Evolutionary conservation across 1,140 invertebrate genomes (phyloP).

Genomic region (Temnothorax curvispinosus): DNA sequence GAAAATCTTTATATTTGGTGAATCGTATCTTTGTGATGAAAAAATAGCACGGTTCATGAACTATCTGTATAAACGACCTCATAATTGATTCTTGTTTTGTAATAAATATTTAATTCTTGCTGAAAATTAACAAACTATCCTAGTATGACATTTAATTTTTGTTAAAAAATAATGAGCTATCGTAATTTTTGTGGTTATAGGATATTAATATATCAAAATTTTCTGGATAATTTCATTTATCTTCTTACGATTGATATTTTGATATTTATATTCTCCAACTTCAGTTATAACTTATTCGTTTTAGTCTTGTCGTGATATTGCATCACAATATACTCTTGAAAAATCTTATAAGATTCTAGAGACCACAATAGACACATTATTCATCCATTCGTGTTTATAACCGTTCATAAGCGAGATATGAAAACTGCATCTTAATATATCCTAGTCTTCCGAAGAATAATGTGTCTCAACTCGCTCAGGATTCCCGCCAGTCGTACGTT

Average conservation of each 20-base stretch:
- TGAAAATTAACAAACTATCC: not conserved
- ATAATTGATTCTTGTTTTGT: not conserved
- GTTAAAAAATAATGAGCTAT: not conserved
- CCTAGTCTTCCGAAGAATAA: conserved; percentile 48
- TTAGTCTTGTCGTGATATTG: not conserved
- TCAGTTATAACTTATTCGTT: not conserved
- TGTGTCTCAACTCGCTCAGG: conserved; percentile 33
- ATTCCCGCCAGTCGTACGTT: conserved; percentile 29
- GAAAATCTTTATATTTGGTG: not conserved
- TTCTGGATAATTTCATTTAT: not conserved
- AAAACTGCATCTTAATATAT: conserved; percentile 57
- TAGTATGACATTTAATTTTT: not conserved
- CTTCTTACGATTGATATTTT: not conserved
- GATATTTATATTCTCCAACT: not conserved
- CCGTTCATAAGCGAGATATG: conserved; percentile 57
- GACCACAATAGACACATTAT: conserved; percentile 39
- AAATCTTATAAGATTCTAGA: conserved; percentile 30
- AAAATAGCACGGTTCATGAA: not conserved
- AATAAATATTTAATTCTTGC: not conserved
- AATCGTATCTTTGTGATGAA: not conserved
- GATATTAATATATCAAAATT: not conserved
- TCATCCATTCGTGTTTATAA: conserved; percentile 51
- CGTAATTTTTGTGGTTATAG: not conserved
- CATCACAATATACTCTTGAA: not conserved
- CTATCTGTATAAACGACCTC: not conserved